Conservation (phyloP, 2,888 invertebrate species). For the Macrophya alboannulata region DNA sequence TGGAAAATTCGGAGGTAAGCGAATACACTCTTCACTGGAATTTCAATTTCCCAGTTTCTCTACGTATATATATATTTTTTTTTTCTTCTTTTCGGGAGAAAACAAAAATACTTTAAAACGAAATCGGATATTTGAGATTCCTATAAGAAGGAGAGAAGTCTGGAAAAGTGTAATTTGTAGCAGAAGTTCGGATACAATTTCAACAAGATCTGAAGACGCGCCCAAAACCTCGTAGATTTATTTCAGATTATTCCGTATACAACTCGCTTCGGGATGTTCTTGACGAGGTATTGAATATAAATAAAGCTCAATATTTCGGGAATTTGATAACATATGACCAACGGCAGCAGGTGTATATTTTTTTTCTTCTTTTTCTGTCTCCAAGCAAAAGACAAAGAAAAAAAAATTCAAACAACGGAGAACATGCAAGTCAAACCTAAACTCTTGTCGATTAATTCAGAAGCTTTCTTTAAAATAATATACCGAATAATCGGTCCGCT, state of each 20-base stretch:
- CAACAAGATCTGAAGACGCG: background rate
- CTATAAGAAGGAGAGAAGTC: background rate
- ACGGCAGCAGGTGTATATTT: no score
- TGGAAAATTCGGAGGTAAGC: background rate
- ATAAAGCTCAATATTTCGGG: background rate
- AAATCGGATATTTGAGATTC: slow-evolving; percentile 31
- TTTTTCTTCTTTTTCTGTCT: background rate
- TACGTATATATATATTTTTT: background rate
- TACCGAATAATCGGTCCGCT: background rate
- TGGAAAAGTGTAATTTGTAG: background rate
- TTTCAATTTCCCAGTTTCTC: slow-evolving; percentile 12
- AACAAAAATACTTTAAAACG: slow-evolving; percentile 5
- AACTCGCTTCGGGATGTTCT: background rate
- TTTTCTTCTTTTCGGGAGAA: background rate
- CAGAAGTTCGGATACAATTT: background rate
- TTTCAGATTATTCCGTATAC: background rate
- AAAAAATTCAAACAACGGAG: no score
- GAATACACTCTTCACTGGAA: background rate
- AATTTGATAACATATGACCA: background rate
- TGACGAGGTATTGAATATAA: background rate
- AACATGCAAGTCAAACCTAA: background rate
- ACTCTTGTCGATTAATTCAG: background rate
- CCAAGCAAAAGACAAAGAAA: background rate
- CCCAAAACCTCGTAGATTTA: background rate
- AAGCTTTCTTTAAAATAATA: background rate